Percentiles rank a stretch among this genome's conserved stretches.
Conservation (phyloP, 2,113 vertebrate genomes). For the Gulo gulo region DNA sequence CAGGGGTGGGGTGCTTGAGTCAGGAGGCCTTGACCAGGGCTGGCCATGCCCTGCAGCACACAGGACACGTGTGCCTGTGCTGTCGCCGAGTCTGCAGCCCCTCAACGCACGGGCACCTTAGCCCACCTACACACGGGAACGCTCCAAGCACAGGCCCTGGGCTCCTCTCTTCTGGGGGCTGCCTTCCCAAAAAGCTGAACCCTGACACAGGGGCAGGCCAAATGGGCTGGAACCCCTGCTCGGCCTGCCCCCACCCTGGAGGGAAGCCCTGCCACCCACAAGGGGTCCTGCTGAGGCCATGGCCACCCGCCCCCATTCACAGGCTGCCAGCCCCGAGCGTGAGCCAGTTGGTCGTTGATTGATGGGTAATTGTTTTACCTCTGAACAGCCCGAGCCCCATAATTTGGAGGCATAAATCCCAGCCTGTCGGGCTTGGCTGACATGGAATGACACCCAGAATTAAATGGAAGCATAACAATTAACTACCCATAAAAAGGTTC, state of each 20-base stretch:
- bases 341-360: conserved; percentile 53
- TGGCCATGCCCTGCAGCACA: neutral
- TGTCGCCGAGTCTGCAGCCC: neutral
- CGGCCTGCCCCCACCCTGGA: neutral
- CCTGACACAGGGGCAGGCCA: neutral
- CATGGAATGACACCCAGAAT: conserved; percentile 68
- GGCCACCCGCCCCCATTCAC: neutral
- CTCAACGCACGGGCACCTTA: neutral
- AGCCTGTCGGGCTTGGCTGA: conserved; percentile 56
- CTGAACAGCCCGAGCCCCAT: conserved; percentile 55
- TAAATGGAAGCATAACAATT: conserved; percentile 71
- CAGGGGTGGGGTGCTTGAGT: neutral
- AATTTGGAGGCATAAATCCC: conserved; percentile 70
- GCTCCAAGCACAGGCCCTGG: too few species aligned
- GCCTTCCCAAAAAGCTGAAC: neutral
- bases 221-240: neutral
- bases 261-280: neutral
- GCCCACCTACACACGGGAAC: neutral
- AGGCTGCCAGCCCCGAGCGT: neutral
- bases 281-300: neutral
- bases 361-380: conserved; percentile 72
- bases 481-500: conserved; percentile 63
- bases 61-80: neutral
- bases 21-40: neutral
- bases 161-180: neutral